Evolutionary conservation across 2,888 invertebrate species (phyloP), one percentile per base, ranked within the genome.

Genomic region (Loripinus fragilis): DNA sequence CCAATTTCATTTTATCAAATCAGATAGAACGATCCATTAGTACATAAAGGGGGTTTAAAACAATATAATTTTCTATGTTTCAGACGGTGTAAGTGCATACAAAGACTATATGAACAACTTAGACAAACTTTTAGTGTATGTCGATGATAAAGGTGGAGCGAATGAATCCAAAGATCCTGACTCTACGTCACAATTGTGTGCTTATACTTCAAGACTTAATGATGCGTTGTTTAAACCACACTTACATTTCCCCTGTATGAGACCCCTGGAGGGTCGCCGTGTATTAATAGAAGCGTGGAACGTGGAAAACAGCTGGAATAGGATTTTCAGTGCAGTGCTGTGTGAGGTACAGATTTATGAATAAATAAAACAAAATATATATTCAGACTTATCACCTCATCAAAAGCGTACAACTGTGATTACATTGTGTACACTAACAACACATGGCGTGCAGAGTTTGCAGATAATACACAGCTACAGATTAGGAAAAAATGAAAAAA

Each of bases 301-400:
- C 35, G 93, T 94, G 20, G 92, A 93, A 48, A 93, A 94, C 85
- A 91, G 94, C 65, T 94, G 94, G 93, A 94, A 93, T 80, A 88
- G 94, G 66, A 90, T 94, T 23, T 95, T 94, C 89, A 94, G 94
- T 66, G 94, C 94, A 41, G 94, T 95, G 30, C 89, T 95, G 28
- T 95, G 95, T 85, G 94, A 95, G 90, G 94, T 95, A 12, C 93
- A 94, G 90, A 94, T 94, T 33, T 94, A 94, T 65, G 86, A 85
- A 81, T 89, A 84, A 74, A 45, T 20, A 15, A n/a, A 7, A n/a
- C n/a, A n/a, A n/a, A n/a, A n/a, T n/a, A n/a, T 5, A 10, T 17
- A 25, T 2, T 28, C 55, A n/a, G 66, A n/a, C 23, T 66, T 66
- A 25, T 0, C 8, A 71, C 71, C 71, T 71, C 71, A 71, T 71